A percentile compares a stretch with the other conserved stretches of the same genome.
Conservation (phyloP, 2,888 invertebrate species). For the Autographa pulchrina region DNA sequence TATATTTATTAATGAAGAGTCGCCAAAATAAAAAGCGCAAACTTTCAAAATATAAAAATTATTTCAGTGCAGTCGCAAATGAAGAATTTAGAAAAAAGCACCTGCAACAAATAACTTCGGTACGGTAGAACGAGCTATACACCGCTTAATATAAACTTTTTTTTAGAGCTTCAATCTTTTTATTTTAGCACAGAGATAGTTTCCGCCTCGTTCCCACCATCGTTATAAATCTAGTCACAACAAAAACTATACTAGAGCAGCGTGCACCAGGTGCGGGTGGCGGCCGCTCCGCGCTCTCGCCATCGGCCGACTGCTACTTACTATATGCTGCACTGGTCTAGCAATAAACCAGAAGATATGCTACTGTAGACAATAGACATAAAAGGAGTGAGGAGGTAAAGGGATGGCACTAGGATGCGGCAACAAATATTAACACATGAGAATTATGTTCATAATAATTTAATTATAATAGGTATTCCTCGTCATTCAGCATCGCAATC, state of each 20-base stretch:
- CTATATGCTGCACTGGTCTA: no score
- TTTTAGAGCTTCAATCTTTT: constrained; percentile 17
- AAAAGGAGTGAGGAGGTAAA: no score
- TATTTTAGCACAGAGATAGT: neutral
- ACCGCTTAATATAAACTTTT: constrained; percentile 15
- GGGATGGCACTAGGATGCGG: no score
- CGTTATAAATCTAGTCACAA: constrained; percentile 19
- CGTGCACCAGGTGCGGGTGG: constrained; percentile 16
- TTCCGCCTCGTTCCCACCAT: neutral
- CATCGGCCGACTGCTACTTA: no score
- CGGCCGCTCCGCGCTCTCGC: neutral
- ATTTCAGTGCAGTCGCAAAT: neutral
- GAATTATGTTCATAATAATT: constrained; percentile 16
- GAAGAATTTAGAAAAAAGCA: neutral
- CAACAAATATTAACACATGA: constrained; percentile 1
- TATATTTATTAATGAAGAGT: no score
- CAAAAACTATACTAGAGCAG: constrained; percentile 17
- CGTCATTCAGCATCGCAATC: constrained; percentile 35
- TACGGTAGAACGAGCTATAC: neutral
- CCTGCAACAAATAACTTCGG: constrained; percentile 9
- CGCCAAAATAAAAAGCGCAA: no score
- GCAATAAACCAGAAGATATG: no score
- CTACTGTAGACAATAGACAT: no score
- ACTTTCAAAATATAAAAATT: neutral
- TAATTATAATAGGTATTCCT: constrained; percentile 33